Base-by-base conservation (phyloP, 1,140 invertebrate genomes). In the Drosophila tsacasi region DNA sequence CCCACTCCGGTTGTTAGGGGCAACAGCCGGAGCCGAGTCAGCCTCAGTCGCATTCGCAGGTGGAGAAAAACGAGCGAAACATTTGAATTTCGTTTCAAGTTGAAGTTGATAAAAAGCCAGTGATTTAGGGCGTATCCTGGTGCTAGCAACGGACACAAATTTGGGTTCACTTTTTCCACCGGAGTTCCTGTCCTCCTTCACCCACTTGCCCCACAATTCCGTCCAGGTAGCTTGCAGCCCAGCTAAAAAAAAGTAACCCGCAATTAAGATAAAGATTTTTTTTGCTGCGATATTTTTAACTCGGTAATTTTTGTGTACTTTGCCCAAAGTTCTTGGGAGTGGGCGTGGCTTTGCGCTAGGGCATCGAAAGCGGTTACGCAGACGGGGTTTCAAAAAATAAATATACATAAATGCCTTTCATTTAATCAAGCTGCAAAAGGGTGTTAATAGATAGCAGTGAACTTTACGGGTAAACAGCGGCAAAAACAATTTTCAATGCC, bases 61-160 rank as follows among this genome's bases (percentile, higher is more conserved):
- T 23, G 42, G 61, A 59, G 42, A 65, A 78, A 75, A 76, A 90
- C 68, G 67, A 87, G 67, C 54, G 81, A 63, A 75, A 63, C 84
- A 90, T 90, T 90, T 90, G 81, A 90, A 90, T 90, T 90, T 82
- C 72, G 71, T 71, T 89, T 82, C 85, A 85, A 81, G 81, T 81
- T 90, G 65, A 90, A 90, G 85, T 85, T 90, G 85, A 90, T 90
- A 89, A 89, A 89, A 89, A 81, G 75, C 60, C 74, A 73, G 85
- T 81, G 85, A 89, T 90, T 89, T 85, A 82, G 79, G 71, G 71
- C 74, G 71, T 81, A 60, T 79, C 44, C 78, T 76, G 49, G 59
- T 67, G 62, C 55, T 55, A 75, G 49, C 42, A 44, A 69, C 81
- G 77, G 61, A 67, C 81, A 76, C 61, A 76, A 66, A 76, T 76